Base-by-base conservation (phyloP, 1,140 invertebrate species). In the Drosophila watanabei region DNA sequence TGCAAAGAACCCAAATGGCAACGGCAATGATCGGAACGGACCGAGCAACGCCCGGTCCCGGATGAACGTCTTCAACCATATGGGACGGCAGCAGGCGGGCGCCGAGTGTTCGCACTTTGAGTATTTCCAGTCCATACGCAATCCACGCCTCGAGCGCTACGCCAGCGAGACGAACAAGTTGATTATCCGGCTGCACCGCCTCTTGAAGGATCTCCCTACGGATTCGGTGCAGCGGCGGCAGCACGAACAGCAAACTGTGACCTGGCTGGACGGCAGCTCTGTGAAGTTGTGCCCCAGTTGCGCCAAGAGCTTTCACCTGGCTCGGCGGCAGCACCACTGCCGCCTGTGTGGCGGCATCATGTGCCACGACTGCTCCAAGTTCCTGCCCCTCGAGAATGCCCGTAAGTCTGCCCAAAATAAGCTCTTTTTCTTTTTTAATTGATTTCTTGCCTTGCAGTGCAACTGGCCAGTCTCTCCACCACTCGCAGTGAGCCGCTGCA, bases 101-200 rank as follows among this genome's bases (percentile, higher is more conserved):
- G 94, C 94, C 14, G 95, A 93, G 16, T 94, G 94, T 75, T 95
- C 94, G 69, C 96, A 98, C 81, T 97, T 96, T 11, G 95, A 96
- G 58, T 96, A 96, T 92, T 99, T 98, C 92, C 97, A 97, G 93
- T 95, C 95, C 35, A 94, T 97, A 78, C 93, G 97, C 87, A 96
- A 96, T 84, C 93, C 94, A 4, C 94, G 96, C 80, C 94, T 99
- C 69, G 98, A 99, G 94, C 95, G 97, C 92, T 98, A 97, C 94
- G 97, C 98, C 0, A 96, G 97, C 30, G 98, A 99, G 94, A 99
- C 98, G 3, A 99, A 99, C 93, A 99, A 99, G 93, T 94, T 99
- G 18, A 94, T 99, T 35, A 99, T 99, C 85, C 95, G 98, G 83
- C 93, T 99, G 79, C 98, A 99, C 94, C 98, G 98, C 93, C 94